Evolutionary conservation across 2,888 invertebrate species (phyloP), one percentile per base, ranked within the genome.

Genomic region (Microctonus aethiopoides): DNA sequence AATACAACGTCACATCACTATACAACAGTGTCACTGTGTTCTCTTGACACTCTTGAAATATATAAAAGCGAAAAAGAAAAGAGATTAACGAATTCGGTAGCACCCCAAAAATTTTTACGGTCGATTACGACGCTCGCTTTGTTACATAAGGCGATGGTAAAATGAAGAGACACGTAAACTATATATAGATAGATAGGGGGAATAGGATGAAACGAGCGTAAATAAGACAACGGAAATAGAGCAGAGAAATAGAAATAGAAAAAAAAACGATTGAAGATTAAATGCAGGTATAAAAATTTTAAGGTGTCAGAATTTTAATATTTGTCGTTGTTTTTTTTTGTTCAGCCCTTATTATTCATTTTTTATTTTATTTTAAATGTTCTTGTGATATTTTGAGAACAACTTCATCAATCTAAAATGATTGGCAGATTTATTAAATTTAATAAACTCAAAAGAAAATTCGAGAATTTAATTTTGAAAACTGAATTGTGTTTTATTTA

Each of bases 21-120:
- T 29, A 13, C 1, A 32, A 29, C n/a, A 13, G 26, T 29, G 56
- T 61, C 29, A 9, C 32, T 11, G 36, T 16, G 41, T 62, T 20
- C 29, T 51, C 39, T 16, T 62, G 13, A 16, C 16, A 52, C 63
- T 52, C 63, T 36, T 29, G 63, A 52, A 52, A 63, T 46, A 46
- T 46, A 46, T 46, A 46, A 69, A 69, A 68, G 67, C 75, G 73
- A 75, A 74, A 78, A 78, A 72, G 74, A 74, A 78, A 78, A 76
- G 79, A 77, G 79, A 81, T 80, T 79, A 81, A 82, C 80, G 77
- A 82, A 81, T 78, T 80, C 74, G 70, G 75, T 74, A 72, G 70
- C 76, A 77, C 74, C 75, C 76, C 70, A 76, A 75, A 72, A 77
- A n/a, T 79, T 82, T 82, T 81, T 81, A 79, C 79, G 81, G 73